Conservation (phyloP, 2,113 vertebrate species). For the Cyprinodon variegatus region DNA sequence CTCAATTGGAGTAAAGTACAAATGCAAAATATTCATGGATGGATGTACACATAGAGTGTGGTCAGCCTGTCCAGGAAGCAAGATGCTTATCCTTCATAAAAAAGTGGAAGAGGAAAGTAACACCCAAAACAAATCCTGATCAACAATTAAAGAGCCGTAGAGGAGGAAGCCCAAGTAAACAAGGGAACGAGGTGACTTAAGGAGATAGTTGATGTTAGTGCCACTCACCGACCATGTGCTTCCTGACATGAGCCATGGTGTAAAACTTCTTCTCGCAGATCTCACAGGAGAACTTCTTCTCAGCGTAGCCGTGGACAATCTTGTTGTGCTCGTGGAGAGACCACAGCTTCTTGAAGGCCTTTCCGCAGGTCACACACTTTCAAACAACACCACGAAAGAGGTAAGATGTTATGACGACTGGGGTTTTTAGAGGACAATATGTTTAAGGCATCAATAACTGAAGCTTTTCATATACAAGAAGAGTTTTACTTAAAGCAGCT, state of each 20-base stretch:
- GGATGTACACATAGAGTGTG: neutral
- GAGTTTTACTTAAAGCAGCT: constrained; percentile 45
- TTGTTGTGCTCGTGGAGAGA: constrained; percentile 94
- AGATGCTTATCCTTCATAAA: constrained; percentile 52
- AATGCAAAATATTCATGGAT: neutral
- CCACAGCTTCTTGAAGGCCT: constrained; percentile 97
- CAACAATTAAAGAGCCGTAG: constrained; percentile 34
- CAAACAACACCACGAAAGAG: neutral
- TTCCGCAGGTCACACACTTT: constrained; percentile 93
- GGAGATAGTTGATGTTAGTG: neutral
- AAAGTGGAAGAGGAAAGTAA: constrained; percentile 51
- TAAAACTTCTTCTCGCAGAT: constrained; percentile 98
- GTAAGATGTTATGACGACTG: neutral
- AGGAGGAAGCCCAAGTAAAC: constrained; percentile 13
- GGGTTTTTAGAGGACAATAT: constrained; percentile 8
- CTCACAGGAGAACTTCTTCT: constrained; percentile 96
- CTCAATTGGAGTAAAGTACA: too few species aligned
- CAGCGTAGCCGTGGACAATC: constrained; percentile 91
- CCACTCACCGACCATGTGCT: constrained; percentile 98
- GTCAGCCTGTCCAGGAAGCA: constrained; percentile 19
- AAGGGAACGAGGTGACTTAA: neutral
- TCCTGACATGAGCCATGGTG: constrained; percentile 97
- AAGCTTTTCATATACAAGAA: constrained; percentile 25
- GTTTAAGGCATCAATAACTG: constrained; percentile 18
- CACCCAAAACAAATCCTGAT: constrained; percentile 52